Conservation (phyloP, 2,797 vertebrate genomes). For the Emys orbicularis region DNA sequence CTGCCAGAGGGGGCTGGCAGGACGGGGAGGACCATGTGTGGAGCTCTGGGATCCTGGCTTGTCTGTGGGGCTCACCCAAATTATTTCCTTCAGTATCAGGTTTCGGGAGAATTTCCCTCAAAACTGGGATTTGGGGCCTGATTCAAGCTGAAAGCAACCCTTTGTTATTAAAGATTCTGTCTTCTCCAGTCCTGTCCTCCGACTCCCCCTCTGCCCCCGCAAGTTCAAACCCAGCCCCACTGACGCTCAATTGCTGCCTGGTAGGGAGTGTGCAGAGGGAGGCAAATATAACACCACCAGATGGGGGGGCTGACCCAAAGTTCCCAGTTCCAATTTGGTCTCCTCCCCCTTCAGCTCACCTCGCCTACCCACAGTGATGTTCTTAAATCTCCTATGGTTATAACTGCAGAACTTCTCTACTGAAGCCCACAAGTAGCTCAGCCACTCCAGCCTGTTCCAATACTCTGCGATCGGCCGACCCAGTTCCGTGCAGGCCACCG, state of each 20-base stretch:
- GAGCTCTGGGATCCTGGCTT: background rate
- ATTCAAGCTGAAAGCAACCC: background rate
- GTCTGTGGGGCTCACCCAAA: background rate
- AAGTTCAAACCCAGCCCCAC: background rate
- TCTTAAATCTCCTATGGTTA: background rate
- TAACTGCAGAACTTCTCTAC: background rate
- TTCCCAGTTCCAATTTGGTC: background rate
- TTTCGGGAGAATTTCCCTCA: background rate
- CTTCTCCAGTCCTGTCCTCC: background rate
- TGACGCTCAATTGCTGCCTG: background rate
- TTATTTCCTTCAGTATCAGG: background rate
- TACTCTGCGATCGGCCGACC: background rate
- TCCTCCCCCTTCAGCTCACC: background rate
- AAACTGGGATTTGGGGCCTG: background rate
- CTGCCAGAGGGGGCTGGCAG: background rate
- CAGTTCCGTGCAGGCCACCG: rapidly evolving
- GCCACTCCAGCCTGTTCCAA: background rate
- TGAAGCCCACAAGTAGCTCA: background rate
- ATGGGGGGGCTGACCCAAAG: background rate
- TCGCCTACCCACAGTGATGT: background rate
- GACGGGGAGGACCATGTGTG: background rate
- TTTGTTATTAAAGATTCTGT: background rate
- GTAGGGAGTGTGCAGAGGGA: background rate
- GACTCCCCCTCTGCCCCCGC: background rate
- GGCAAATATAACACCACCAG: background rate